phyloP scores from a whole-genome alignment of 2,113 vertebrate genomes.

The Ramphastos sulfuratus region DNA sequence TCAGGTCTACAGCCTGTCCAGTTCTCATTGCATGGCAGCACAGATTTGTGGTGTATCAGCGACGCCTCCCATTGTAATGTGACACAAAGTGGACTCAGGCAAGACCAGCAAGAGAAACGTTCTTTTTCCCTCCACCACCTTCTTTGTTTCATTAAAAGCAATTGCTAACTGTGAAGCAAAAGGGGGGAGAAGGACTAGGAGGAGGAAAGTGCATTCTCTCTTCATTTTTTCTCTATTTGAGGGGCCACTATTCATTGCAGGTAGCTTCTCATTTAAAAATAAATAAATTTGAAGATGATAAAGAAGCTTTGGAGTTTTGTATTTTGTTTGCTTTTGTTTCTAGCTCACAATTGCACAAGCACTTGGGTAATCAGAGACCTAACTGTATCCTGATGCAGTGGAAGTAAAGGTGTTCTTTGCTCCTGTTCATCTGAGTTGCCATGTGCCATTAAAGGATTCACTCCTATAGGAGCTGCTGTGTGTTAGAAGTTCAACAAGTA shows the following conservation, averaged over 20 bases:
- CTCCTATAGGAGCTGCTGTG: not conserved
- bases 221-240: not conserved
- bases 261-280: not conserved
- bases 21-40: too few relatives aligned
- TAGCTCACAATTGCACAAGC: not conserved
- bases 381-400: not conserved
- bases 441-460: fast-evolving
- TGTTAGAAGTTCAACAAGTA: not conserved
- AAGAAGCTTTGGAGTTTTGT: not conserved
- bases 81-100: not conserved
- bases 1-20: too few relatives aligned
- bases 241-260: not conserved
- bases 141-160: not conserved
- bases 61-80: too few relatives aligned
- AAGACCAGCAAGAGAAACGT: not conserved
- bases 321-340: not conserved
- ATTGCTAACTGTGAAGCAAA: not conserved
- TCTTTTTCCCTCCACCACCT: not conserved
- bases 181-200: not conserved
- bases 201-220: not conserved
- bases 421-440: not conserved
- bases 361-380: not conserved
- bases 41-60: too few relatives aligned
- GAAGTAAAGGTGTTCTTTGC: not conserved
- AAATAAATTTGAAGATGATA: not conserved